These are phyloP conservation scores for Fukomys damarensis DNA, from an alignment of 2,113 vertebrate species.

Conservation along the genomic window DNA sequence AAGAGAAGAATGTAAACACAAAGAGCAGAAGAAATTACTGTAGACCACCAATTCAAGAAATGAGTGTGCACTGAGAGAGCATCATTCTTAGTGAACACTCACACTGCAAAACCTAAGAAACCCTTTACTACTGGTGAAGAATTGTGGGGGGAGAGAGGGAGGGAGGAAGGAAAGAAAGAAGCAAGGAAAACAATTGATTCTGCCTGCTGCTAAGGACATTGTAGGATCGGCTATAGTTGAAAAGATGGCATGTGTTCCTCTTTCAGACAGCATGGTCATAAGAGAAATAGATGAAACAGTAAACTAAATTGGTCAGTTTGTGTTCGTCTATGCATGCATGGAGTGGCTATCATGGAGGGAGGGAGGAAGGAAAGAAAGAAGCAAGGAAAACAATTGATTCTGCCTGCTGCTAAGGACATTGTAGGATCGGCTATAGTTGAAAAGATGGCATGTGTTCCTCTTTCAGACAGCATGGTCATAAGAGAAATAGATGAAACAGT, in stretches of 20 bases:
- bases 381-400: background rate
- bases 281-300: background rate
- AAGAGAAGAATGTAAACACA: background rate
- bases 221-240: background rate
- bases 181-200: too few species aligned
- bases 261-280: background rate
- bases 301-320: too few species aligned
- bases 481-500: background rate
- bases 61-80: background rate
- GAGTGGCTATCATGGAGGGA: too few species aligned
- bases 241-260: background rate
- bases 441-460: background rate
- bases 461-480: background rate
- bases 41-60: background rate
- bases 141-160: too few species aligned
- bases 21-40: background rate
- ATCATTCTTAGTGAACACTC: accelerated
- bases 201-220: background rate
- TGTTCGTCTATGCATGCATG: too few species aligned
- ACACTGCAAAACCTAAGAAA: background rate
- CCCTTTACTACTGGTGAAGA: background rate
- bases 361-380: too few species aligned
- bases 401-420: background rate
- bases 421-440: background rate
- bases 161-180: too few species aligned